phyloP scores from a whole-genome alignment of 2,888 invertebrate species.

The Agrotis segetum region DNA sequence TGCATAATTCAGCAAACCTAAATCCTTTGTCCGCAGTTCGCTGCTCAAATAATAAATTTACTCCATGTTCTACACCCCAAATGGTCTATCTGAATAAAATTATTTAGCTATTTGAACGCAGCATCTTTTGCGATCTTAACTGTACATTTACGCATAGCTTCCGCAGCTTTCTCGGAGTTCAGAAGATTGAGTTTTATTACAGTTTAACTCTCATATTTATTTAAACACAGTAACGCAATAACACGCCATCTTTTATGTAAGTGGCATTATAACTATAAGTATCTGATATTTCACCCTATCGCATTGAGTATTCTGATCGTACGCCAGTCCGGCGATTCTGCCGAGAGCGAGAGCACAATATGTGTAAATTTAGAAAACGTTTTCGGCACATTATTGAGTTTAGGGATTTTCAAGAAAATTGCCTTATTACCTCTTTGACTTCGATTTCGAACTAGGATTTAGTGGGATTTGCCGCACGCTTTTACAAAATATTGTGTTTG shows the following conservation, averaged over 20 bases:
- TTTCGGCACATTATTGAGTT: constrained; percentile 90
- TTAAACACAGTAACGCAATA: constrained; percentile 58
- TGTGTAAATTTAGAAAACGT: constrained; percentile 90
- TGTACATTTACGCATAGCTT: constrained; percentile 21
- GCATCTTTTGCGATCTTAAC: constrained; percentile 69
- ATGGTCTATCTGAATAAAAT: constrained; percentile 86
- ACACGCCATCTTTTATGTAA: constrained; percentile 69
- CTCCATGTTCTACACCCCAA: constrained; percentile 86
- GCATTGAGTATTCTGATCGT: constrained; percentile 87
- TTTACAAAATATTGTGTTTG: constrained; percentile 73
- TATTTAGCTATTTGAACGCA: constrained; percentile 85
- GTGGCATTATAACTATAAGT: constrained; percentile 75
- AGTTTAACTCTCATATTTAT: constrained; percentile 54
- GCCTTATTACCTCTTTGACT: constrained; percentile 90
- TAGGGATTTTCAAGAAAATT: constrained; percentile 90
- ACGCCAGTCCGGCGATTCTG: constrained; percentile 84
- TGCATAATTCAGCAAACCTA: constrained; percentile 90
- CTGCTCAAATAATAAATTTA: constrained; percentile 89
- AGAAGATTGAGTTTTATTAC: constrained; percentile 57
- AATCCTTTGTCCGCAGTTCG: constrained; percentile 89
- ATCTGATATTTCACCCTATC: constrained; percentile 80
- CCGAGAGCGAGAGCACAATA: constrained; percentile 87
- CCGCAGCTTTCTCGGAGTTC: constrained; percentile 2
- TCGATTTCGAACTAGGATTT: constrained; percentile 85
- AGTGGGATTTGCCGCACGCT: constrained; percentile 79